Conservation (phyloP, 2,888 invertebrate species). For the Cancer borealis region DNA sequence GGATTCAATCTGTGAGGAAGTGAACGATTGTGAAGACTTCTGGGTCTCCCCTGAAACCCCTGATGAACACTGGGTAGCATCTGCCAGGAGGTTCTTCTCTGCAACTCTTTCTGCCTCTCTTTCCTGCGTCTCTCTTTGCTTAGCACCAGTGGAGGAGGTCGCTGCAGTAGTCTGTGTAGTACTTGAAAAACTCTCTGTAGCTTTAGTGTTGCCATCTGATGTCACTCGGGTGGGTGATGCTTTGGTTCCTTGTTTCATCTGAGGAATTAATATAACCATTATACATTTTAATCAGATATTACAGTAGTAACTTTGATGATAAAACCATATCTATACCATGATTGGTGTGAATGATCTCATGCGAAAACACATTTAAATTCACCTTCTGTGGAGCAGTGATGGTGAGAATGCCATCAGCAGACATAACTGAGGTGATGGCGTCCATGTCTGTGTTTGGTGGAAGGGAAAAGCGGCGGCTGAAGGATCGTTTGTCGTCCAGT, state of each 20-base stretch:
- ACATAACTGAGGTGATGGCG: conserved; percentile 73
- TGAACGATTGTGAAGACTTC: not conserved
- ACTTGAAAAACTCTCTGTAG: not conserved
- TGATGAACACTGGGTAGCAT: not conserved
- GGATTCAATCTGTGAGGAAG: conserved; percentile 11
- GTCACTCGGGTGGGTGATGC: not conserved
- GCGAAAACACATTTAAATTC: conserved; percentile 6
- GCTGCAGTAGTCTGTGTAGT: not conserved
- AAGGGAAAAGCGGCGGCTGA: conserved; percentile 71
- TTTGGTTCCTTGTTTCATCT: not conserved
- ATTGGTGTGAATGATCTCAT: not conserved
- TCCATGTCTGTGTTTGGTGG: conserved; percentile 66
- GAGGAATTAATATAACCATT: not conserved
- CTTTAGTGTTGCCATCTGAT: not conserved
- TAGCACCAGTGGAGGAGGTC: not conserved
- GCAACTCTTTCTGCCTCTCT: not conserved
- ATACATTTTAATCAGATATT: not conserved
- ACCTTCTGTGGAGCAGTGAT: conserved; percentile 74
- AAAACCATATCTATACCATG: not conserved
- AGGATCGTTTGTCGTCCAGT: conserved; percentile 58
- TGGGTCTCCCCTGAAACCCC: not conserved
- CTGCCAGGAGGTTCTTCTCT: not conserved
- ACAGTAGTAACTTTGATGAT: not conserved
- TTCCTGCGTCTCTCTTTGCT: not conserved
- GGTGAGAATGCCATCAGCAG: conserved; percentile 75